Base-by-base conservation (phyloP, 1,140 invertebrate species). In the Bombus sylvicola region DNA sequence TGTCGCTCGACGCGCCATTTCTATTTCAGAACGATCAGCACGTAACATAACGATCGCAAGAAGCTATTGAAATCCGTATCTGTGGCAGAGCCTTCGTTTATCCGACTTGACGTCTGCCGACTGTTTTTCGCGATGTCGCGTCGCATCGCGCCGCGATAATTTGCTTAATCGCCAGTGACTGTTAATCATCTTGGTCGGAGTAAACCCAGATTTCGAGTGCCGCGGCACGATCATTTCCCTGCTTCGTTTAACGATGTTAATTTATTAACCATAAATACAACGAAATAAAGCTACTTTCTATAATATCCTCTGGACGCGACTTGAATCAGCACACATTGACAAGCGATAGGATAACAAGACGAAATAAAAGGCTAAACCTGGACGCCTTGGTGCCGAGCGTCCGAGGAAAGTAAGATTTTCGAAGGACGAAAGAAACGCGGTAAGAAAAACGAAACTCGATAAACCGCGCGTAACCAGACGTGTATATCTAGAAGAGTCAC, bases 371-470 rank as follows among this genome's bases (percentile, higher is more conserved):
- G 68, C 59, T 62, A n/a, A 34, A 1, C 31, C 18, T 2, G 64
- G 28, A 59, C 28, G 37, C 18, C n/a, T 39, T 25, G 57, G 71
- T 25, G 47, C 18, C 13, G 41, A 72, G 34, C 18, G 69, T 34
- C 22, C 39, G n/a, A 28, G 25, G 0, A 59, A 22, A 39, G 22
- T 39, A 12, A 62, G 31, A 66, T 37, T 25, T 22, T 25, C 25
- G 31, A 13, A 53, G 47, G 47, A 53, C 47, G 47, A 53, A 22
- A 22, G 47, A 53, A 74, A n/a, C 4, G 31, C 2, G 13, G 9
- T 28, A 39, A 37, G 57, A 43, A 75, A 39, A 81, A 79, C 6
- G 66, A 15, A 81, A 71, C 39, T 18, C 76, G 57, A 82, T 75
- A 37, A 66, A 75, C 37, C 39, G 69, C 22, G 79, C 0, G 37